phyloP scores from a whole-genome alignment of 2,888 invertebrate species.

The Deroplatys truncata region DNA sequence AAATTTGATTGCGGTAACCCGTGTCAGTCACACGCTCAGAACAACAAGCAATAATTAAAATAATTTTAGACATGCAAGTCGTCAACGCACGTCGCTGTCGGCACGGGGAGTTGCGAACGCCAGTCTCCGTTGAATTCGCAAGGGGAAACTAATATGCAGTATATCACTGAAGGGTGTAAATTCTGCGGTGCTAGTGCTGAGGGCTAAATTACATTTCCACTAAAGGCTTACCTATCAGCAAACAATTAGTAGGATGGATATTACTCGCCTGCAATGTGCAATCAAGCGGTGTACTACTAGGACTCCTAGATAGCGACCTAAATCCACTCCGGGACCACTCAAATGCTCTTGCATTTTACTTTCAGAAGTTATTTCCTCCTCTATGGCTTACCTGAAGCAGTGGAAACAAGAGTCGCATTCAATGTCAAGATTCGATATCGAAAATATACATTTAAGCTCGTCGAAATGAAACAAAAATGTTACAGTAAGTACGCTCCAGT shows the following conservation, averaged over 20 bases:
- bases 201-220: not conserved
- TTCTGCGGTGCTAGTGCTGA: not conserved
- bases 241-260: not conserved
- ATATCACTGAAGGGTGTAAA: not conserved
- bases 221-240: not conserved
- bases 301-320: not conserved
- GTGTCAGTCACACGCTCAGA: too few relatives aligned
- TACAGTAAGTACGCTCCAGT: too few relatives aligned
- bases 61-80: not conserved
- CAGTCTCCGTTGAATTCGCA: too few relatives aligned
- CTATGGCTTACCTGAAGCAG: too few relatives aligned
- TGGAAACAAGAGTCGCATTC: too few relatives aligned
- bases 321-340: not conserved
- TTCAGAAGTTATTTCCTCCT: too few relatives aligned
- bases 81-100: not conserved
- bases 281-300: not conserved
- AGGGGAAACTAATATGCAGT: not conserved
- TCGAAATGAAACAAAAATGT: too few relatives aligned
- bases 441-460: too few relatives aligned
- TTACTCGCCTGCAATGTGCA: not conserved
- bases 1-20: too few relatives aligned
- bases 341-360: too few relatives aligned
- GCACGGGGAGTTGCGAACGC: not conserved
- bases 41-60: not conserved
- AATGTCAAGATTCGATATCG: too few relatives aligned